Evolutionary conservation across 2,797 vertebrate genomes (phyloP).

Genomic region (Cichlasoma orientale): DNA sequence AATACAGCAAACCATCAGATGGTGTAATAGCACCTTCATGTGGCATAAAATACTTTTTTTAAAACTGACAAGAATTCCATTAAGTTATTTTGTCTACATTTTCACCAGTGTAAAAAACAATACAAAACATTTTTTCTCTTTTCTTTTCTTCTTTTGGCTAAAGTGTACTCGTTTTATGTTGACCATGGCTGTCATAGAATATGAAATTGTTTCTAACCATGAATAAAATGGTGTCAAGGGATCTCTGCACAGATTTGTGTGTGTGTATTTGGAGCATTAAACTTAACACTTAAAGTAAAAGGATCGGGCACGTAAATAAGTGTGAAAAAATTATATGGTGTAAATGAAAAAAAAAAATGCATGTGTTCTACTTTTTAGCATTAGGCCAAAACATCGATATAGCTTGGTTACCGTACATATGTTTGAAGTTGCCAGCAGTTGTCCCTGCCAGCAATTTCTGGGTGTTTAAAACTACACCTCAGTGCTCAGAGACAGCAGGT

Average conservation of each 20-base stretch:
- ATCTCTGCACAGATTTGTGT: background rate
- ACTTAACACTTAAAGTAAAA: background rate
- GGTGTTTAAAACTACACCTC: conserved; percentile 67
- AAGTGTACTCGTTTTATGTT: background rate
- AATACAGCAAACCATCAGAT: background rate
- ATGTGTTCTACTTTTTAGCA: background rate
- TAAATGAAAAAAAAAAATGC: background rate
- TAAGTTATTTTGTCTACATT: background rate
- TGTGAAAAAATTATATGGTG: background rate
- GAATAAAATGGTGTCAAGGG: conserved; percentile 20
- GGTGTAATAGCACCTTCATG: conserved; percentile 4
- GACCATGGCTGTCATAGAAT: background rate
- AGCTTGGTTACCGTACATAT: background rate
- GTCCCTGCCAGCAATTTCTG: background rate
- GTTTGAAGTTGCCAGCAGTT: background rate
- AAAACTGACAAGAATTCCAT: background rate
- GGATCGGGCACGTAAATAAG: background rate
- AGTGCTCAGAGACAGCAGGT: conserved; percentile 45
- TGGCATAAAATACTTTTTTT: background rate
- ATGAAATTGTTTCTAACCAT: background rate
- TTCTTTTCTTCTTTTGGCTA: background rate
- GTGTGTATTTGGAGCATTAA: background rate
- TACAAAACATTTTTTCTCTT: background rate
- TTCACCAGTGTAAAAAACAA: background rate
- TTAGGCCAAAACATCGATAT: background rate